Conservation (phyloP, 2,797 vertebrate genomes). For the Gambusia yucatana region DNA sequence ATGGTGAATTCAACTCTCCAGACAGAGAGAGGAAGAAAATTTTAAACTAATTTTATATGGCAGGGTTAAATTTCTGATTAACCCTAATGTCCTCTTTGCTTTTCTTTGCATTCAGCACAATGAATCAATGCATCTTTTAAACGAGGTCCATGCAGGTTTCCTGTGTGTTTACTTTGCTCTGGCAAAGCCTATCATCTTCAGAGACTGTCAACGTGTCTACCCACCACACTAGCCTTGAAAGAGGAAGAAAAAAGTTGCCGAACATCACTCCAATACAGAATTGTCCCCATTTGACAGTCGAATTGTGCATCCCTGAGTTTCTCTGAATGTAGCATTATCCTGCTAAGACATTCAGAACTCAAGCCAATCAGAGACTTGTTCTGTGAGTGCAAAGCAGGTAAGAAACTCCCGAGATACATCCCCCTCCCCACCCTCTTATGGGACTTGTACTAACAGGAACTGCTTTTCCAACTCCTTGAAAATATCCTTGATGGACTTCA, state of each 20-base stretch:
- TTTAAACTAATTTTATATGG: slow-evolving; percentile 65
- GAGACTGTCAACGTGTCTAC: slow-evolving; percentile 1
- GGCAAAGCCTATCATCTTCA: slow-evolving; percentile 13
- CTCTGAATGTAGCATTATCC: not conserved
- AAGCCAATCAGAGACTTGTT: not conserved
- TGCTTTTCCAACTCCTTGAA: not conserved
- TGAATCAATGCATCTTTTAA: slow-evolving; percentile 19
- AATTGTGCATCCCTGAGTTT: not conserved
- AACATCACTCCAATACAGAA: not conserved
- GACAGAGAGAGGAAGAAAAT: slow-evolving; percentile 53
- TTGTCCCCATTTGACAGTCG: not conserved
- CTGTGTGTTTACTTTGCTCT: slow-evolving; percentile 14
- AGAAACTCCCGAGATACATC: not conserved
- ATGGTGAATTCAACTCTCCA: slow-evolving; percentile 64
- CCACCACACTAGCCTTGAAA: slow-evolving; percentile 5
- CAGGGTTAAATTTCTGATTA: slow-evolving; percentile 66
- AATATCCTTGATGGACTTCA: not conserved
- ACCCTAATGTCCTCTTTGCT: slow-evolving; percentile 56
- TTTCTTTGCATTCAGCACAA: slow-evolving; percentile 30
- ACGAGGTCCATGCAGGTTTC: not conserved
- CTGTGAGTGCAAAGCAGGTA: not conserved
- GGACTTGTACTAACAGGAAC: not conserved
- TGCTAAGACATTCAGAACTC: not conserved
- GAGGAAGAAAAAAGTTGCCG: not conserved
- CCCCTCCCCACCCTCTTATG: not conserved